phyloP scores from a whole-genome alignment of 2,113 vertebrate species.

The Vanacampus margaritifer region DNA sequence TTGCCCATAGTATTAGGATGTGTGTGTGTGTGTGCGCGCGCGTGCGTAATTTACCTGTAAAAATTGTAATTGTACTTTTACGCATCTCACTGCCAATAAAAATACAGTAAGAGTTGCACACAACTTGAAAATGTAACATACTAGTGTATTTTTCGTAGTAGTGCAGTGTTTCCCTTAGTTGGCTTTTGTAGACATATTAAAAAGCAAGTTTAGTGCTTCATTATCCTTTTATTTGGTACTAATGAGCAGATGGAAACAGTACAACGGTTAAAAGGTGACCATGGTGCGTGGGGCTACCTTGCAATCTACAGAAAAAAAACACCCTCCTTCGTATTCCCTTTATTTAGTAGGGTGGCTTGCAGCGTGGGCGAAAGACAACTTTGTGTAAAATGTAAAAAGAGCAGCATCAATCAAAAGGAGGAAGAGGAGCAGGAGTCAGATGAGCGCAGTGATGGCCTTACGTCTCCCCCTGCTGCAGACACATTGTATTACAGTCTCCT shows the following conservation, averaged over 20 bases:
- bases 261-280: conserved; percentile 34
- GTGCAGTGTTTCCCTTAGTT: background rate
- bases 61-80: too few species aligned
- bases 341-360: background rate
- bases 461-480: conserved; percentile 30
- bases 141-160: background rate
- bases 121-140: too few species aligned
- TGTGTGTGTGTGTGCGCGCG: too few species aligned
- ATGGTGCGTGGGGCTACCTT: conserved; percentile 37
- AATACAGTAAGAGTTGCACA: too few species aligned
- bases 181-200: background rate
- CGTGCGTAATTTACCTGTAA: too few species aligned
- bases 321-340: conserved; percentile 29
- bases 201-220: background rate
- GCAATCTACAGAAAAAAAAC: conserved; percentile 15
- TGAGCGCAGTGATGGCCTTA: conserved; percentile 21
- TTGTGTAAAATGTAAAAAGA: conserved; percentile 20
- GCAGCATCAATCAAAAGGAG: conserved; percentile 19
- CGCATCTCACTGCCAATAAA: too few species aligned
- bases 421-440: background rate
- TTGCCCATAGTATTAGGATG: too few species aligned
- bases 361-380: background rate
- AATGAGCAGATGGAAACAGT: conserved; percentile 33
- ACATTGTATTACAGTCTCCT: background rate
- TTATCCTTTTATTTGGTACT: conserved; percentile 51